A percentile compares a stretch with the other conserved stretches of the same genome.
Conservation (phyloP, 2,113 vertebrate genomes). For the Tachuris rubrigastra region DNA sequence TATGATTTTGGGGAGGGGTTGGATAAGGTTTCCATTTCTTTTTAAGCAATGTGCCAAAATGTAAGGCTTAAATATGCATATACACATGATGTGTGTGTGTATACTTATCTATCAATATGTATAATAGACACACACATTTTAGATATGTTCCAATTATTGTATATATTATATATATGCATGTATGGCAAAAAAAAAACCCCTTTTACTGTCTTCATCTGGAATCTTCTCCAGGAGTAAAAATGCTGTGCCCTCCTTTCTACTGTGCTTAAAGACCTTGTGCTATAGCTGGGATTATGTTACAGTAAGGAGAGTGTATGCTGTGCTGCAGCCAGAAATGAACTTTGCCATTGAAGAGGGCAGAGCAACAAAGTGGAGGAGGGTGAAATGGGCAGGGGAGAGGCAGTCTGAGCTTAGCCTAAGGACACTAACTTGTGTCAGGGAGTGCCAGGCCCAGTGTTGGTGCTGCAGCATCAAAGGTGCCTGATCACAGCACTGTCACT, state of each 20-base stretch:
- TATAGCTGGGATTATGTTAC: not conserved
- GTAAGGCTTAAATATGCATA: not conserved
- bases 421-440: not conserved
- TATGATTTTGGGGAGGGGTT: not conserved
- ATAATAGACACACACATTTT: not conserved
- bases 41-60: not conserved
- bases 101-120: not conserved
- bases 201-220: not conserved
- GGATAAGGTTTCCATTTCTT: not conserved
- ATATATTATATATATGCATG: no score
- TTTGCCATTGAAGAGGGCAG: not conserved
- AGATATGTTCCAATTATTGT: not conserved
- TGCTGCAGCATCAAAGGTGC: not conserved
- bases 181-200: not conserved
- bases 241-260: not conserved
- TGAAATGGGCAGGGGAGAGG: not conserved
- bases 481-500: not conserved
- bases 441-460: not conserved
- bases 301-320: not conserved
- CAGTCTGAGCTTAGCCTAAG: not conserved
- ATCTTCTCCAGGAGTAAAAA: not conserved
- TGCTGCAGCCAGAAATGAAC: not conserved
- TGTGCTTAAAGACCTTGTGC: not conserved
- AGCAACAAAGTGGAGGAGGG: not conserved
- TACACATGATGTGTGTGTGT: rapidly evolving